These are phyloP conservation scores for Paralvinella palmiformis DNA, from an alignment of 1,140 invertebrate species.

Conservation along the genomic window DNA sequence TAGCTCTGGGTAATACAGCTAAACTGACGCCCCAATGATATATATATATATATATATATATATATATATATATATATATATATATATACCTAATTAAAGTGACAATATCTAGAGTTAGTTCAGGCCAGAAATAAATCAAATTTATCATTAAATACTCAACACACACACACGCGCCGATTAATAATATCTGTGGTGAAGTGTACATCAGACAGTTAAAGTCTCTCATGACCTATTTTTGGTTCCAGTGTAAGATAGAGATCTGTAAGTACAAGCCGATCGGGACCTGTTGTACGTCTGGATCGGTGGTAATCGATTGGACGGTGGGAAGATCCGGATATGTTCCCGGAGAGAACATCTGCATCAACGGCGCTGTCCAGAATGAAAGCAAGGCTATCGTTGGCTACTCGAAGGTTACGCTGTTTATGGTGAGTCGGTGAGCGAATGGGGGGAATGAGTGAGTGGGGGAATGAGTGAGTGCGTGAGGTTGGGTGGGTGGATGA, in stretches of 20 bases:
- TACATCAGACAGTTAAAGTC: neutral
- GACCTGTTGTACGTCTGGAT: conserved; percentile 15
- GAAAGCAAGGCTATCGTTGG: conserved; percentile 12
- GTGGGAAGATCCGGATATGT: conserved; percentile 18
- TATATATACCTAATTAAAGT: too few species aligned
- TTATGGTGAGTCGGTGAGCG: conserved; percentile 20
- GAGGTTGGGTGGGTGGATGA: too few species aligned
- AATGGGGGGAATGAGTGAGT: too few species aligned
- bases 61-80: too few species aligned
- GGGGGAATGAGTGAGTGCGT: too few species aligned
- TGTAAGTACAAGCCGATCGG: conserved; percentile 21
- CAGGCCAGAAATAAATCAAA: too few species aligned
- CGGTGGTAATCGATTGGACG: conserved; percentile 20
- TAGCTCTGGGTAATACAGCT: too few species aligned
- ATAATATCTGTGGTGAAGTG: neutral
- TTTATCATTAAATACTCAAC: too few species aligned
- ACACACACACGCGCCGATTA: too few species aligned
- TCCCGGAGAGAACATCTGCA: conserved; percentile 14
- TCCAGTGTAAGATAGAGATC: conserved; percentile 16
- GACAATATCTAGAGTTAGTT: too few species aligned
- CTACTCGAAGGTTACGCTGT: conserved; percentile 7
- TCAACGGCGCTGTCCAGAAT: conserved; percentile 20
- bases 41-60: too few species aligned
- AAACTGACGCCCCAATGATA: too few species aligned
- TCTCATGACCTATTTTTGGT: neutral